Percentiles rank a stretch among this genome's conserved stretches.
Conservation (phyloP, 1,140 invertebrate species). For the Agrilus planipennis region DNA sequence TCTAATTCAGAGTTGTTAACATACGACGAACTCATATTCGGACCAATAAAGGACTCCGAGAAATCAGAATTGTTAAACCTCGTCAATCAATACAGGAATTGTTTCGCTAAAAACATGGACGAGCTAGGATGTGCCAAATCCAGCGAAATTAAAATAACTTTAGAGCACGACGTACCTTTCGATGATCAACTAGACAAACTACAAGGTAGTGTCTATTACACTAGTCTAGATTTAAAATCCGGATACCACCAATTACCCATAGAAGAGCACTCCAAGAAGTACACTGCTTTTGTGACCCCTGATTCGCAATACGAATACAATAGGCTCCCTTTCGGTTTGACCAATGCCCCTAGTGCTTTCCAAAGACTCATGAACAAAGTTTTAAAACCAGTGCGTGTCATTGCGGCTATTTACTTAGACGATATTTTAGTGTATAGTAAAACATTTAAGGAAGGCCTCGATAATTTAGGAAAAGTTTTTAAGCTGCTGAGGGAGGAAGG, state of each 20-base stretch:
- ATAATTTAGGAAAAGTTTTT: not conserved
- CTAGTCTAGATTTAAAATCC: slow-evolving; percentile 10
- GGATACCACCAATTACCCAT: slow-evolving; percentile 5
- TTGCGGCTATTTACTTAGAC: slow-evolving; percentile 2
- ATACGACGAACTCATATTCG: too few species aligned
- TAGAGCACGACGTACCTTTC: not conserved
- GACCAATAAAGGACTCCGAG: too few species aligned
- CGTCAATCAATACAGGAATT: not conserved
- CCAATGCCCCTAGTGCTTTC: slow-evolving; percentile 8
- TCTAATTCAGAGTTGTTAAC: too few species aligned
- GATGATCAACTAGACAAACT: slow-evolving; percentile 18
- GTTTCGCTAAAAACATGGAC: not conserved
- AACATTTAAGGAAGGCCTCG: not conserved
- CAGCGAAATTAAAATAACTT: not conserved
- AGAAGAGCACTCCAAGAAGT: not conserved
- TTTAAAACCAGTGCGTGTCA: not conserved
- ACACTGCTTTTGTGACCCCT: slow-evolving; percentile 14
- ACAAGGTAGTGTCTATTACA: slow-evolving; percentile 13
- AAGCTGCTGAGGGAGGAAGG: slow-evolving; percentile 15
- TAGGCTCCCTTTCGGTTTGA: slow-evolving; percentile 23
- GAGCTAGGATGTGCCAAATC: slow-evolving; percentile 1
- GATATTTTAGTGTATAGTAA: not conserved
- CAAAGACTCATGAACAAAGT: slow-evolving; percentile 4
- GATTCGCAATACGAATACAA: slow-evolving; percentile 23
- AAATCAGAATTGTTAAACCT: not conserved